These are phyloP conservation scores for Cataglyphis altisquamis DNA, from an alignment of 2,888 invertebrate genomes.

Conservation along the genomic window DNA sequence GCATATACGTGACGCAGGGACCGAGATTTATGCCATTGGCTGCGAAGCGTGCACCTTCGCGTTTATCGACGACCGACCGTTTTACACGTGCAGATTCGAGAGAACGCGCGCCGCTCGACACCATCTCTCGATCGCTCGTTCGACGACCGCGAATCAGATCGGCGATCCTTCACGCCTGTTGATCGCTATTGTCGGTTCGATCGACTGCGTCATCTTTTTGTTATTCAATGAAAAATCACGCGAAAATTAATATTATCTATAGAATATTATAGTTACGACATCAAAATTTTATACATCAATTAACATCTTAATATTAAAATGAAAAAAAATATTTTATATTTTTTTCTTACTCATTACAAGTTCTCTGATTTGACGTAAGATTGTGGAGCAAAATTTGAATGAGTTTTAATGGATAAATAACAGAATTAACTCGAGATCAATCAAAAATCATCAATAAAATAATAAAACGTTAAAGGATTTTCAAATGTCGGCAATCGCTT, in stretches of 20 bases:
- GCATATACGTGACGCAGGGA: conserved; percentile 75
- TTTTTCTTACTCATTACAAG: neutral
- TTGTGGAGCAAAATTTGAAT: neutral
- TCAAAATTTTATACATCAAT: neutral
- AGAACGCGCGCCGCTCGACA: conserved; percentile 52
- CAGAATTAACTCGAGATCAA: neutral
- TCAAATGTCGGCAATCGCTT: neutral
- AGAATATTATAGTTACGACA: neutral
- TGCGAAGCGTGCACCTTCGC: conserved; percentile 72
- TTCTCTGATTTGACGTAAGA: neutral
- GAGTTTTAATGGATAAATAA: neutral
- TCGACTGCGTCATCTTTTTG: neutral
- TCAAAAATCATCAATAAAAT: neutral
- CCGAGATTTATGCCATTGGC: conserved; percentile 78
- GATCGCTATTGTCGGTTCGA: conserved; percentile 18
- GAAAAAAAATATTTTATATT: neutral
- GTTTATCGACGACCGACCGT: conserved; percentile 69
- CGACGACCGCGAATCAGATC: conserved; percentile 42
- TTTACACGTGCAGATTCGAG: conserved; percentile 65
- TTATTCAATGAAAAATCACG: neutral
- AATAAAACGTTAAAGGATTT: neutral
- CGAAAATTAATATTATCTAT: neutral
- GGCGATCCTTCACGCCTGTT: conserved; percentile 41
- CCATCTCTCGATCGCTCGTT: neutral
- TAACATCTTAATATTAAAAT: conserved; percentile 9